Evolutionary conservation across 2,888 invertebrate genomes (phyloP).

Genomic region (Dolomedes plantarius): DNA sequence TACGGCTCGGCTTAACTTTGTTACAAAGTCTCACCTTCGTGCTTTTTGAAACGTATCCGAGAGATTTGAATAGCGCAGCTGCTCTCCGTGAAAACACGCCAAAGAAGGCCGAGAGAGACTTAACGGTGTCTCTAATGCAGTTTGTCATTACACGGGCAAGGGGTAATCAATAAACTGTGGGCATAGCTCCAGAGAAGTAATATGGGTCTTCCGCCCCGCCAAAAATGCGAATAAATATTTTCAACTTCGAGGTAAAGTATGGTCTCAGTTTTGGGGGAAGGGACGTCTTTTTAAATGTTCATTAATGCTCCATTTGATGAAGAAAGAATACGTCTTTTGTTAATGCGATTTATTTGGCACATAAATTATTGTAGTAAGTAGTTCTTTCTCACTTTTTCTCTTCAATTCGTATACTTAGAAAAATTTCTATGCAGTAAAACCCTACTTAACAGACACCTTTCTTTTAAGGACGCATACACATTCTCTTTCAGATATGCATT

Average conservation of each 20-base stretch:
- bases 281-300: neutral
- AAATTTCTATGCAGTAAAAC: too few relatives aligned
- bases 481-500: too few relatives aligned
- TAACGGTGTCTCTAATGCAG: slow-evolving; percentile 7
- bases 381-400: too few relatives aligned
- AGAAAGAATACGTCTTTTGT: too few relatives aligned
- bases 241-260: neutral
- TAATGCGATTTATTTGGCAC: too few relatives aligned
- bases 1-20: neutral
- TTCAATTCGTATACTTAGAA: too few relatives aligned
- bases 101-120: neutral
- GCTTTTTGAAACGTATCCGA: neutral
- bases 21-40: slow-evolving; percentile 12
- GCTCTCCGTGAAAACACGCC: slow-evolving; percentile 1
- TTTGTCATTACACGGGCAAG: slow-evolving; percentile 32
- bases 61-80: neutral
- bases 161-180: slow-evolving; percentile 48
- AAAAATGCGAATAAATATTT: neutral
- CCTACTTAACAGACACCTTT: too few relatives aligned
- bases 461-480: too few relatives aligned
- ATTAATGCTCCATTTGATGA: neutral
- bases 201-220: neutral
- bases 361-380: too few relatives aligned
- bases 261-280: neutral
- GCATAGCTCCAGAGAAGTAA: slow-evolving; percentile 34